phyloP scores from a whole-genome alignment of 2,888 invertebrate species.

The Urechis unicinctus region DNA sequence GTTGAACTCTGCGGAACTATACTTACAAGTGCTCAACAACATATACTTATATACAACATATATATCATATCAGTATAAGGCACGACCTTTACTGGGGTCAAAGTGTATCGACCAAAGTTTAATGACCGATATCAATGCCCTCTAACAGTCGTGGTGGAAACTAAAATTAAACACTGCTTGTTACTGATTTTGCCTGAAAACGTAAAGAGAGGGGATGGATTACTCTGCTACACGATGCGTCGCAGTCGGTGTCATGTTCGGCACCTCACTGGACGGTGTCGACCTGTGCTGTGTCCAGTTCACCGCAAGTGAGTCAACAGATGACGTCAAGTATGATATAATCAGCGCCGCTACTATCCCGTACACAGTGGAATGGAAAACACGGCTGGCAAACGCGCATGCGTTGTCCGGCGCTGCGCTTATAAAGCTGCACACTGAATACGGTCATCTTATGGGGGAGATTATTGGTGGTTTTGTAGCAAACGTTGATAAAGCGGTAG shows the following conservation, averaged over 20 bases:
- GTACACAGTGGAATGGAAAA: constrained; percentile 28
- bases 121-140: no score
- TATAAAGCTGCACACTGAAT: constrained; percentile 34
- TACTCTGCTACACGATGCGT: no score
- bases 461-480: constrained; percentile 24
- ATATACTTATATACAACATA: no score
- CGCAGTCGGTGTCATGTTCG: constrained; percentile 45
- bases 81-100: no score
- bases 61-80: no score
- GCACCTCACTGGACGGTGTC: constrained; percentile 41
- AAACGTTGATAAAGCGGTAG: not conserved
- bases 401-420: constrained; percentile 29
- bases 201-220: no score
- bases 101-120: no score
- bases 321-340: constrained; percentile 37
- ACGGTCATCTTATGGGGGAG: constrained; percentile 35
- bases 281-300: constrained; percentile 41
- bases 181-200: no score
- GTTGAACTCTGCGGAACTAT: no score
- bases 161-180: no score
- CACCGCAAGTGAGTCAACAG: constrained; percentile 30
- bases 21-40: no score
- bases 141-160: no score
- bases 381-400: constrained; percentile 25
- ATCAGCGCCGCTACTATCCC: constrained; percentile 27